These are phyloP conservation scores for Oncorhynchus mykiss DNA, from an alignment of 2,113 vertebrate genomes.

Conservation along the genomic window DNA sequence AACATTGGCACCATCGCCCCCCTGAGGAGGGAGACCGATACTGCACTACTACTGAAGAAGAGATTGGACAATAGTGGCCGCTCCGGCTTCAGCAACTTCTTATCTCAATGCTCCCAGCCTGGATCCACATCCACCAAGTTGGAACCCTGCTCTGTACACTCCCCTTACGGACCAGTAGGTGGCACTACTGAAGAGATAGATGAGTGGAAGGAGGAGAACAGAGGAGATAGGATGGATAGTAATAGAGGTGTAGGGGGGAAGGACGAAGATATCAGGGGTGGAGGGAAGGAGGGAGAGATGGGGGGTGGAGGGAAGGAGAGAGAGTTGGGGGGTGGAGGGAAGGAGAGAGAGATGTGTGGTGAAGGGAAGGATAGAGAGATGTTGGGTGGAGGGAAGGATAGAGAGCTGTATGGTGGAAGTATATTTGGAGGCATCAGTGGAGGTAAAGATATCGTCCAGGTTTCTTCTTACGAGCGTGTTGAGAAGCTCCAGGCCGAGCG, in stretches of 20 bases:
- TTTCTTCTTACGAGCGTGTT: background rate
- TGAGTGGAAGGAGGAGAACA: too few species aligned
- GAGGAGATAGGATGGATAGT: background rate
- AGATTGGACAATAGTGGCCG: background rate
- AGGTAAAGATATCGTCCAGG: background rate
- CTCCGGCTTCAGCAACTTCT: constrained; percentile 61
- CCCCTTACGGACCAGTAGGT: constrained; percentile 41
- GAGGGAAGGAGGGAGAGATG: background rate
- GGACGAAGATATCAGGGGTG: too few species aligned
- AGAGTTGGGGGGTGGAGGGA: background rate
- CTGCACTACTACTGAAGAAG: background rate
- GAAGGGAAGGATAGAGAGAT: background rate
- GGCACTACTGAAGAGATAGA: background rate
- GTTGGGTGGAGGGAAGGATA: background rate
- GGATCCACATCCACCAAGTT: constrained; percentile 17
- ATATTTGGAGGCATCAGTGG: constrained; percentile 4
- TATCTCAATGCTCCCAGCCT: constrained; percentile 30
- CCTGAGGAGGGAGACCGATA: background rate
- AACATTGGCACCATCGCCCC: background rate
- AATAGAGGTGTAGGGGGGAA: background rate
- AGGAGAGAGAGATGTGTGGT: background rate
- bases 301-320: background rate
- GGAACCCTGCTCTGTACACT: constrained; percentile 33
- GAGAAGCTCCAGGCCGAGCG: constrained; percentile 27
- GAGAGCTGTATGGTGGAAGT: background rate